These are phyloP conservation scores for Elysia crispata DNA, from an alignment of 2,888 invertebrate species.

Conservation along the genomic window DNA sequence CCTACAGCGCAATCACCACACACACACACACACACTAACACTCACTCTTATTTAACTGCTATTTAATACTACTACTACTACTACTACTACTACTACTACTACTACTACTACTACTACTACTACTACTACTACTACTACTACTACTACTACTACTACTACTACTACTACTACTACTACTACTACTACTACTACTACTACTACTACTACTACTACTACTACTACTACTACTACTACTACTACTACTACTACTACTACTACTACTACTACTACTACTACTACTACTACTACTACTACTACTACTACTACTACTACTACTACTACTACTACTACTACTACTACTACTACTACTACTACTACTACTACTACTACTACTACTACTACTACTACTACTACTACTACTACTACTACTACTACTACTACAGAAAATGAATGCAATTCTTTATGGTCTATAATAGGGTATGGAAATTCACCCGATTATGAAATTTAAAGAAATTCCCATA, in stretches of 20 bases:
- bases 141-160: conserved; percentile 32
- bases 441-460: no score
- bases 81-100: no score
- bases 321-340: conserved; percentile 43
- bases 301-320: conserved; percentile 42
- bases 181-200: conserved; percentile 32
- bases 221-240: conserved; percentile 41
- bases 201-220: conserved; percentile 24
- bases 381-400: conserved; percentile 43
- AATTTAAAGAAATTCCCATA: no score
- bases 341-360: conserved; percentile 44
- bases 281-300: conserved; percentile 30
- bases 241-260: conserved; percentile 27
- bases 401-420: conserved; percentile 38
- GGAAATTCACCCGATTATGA: no score
- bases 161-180: conserved; percentile 34
- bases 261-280: conserved; percentile 37
- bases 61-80: no score
- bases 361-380: conserved; percentile 39
- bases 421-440: no score
- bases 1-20: no score
- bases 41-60: no score
- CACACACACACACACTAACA: no score
- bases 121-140: conserved; percentile 20
- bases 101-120: conserved; percentile 12